A percentile compares a stretch with the other conserved stretches of the same genome.
phyloP scores from a whole-genome alignment of 1,140 invertebrate species.

The Formica selysi region DNA sequence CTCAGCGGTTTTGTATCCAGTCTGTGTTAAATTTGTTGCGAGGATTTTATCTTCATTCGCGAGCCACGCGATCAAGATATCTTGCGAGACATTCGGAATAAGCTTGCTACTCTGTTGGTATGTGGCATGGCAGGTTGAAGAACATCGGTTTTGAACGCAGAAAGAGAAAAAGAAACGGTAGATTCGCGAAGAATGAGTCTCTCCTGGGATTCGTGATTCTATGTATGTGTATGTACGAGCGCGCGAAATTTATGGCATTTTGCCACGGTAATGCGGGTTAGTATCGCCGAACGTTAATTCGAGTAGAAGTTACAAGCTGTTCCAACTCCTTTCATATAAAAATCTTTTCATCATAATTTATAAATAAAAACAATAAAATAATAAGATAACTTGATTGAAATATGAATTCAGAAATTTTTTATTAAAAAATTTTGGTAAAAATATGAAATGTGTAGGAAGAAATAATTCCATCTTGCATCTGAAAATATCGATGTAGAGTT shows the following conservation, averaged over 20 bases:
- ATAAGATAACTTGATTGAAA: not conserved
- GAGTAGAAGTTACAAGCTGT: not conserved
- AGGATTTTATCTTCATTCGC: constrained; percentile 46
- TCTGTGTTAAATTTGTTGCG: constrained; percentile 38
- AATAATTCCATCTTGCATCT: not conserved
- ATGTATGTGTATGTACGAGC: not conserved
- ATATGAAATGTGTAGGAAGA: not conserved
- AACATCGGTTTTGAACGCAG: constrained; percentile 25
- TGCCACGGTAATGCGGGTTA: not conserved
- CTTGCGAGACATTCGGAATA: constrained; percentile 31
- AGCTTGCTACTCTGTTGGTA: not conserved
- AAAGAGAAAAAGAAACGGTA: not conserved
- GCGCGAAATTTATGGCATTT: constrained; percentile 36
- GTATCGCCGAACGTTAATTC: constrained; percentile 30
- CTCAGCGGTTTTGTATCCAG: constrained; percentile 1
- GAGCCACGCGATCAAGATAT: constrained; percentile 37
- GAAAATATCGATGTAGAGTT: not conserved
- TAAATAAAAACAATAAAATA: not conserved
- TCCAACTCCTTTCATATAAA: not conserved
- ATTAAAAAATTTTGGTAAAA: not conserved
- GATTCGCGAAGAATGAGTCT: constrained; percentile 7
- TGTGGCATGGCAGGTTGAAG: constrained; percentile 32
- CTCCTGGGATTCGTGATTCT: constrained; percentile 14
- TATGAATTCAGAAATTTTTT: not conserved
- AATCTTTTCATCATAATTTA: not conserved